Base-by-base conservation (phyloP, 2,113 vertebrate genomes). In the Eonycteris spelaea region DNA sequence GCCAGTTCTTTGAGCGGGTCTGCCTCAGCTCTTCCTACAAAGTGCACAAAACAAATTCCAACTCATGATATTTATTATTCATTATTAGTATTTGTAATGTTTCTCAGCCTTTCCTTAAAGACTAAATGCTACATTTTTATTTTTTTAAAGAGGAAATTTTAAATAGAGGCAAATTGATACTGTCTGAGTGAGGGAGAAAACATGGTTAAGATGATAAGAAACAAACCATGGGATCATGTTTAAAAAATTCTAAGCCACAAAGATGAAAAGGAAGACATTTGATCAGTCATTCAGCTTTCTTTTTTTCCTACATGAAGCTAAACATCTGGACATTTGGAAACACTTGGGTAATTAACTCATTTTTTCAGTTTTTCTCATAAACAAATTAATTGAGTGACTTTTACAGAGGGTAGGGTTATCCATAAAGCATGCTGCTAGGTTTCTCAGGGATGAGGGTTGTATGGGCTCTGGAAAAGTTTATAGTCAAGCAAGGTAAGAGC, bases 261-360 rank as follows among this genome's bases (percentile, higher is more conserved):
- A 94, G 73, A 86, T 63, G 35, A 94, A 86, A 83, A 93, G 26
- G 57, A 80, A 96, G 83, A 87, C 7, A 33, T 92, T 92, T 94
- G 75, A 82, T 89, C 45, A 88, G 35, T 80, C 71, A 86, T 53
- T 55, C 61, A 48, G 26, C 79, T 94, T 67, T 78, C 28, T 86
- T 90, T 79, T 68, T 51, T 75, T 61, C 65, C 65, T 75, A 4
- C 14, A 9, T 57, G 80, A 93, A 80, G 86, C 82, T 55, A 59
- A 94, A 86, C 75, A 94, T 96, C 79, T 94, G 88, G 59, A 87
- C 18, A 73, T 96, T 96, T 91, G 67, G 68, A 85, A 95, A 85
- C 45, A 30, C 88, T 94, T 88, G 67, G 21, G 26, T 92, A 95
- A 95, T 86, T 86, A 86, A 78, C n/a, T 51, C 38, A 70, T 48